phyloP scores from a whole-genome alignment of 1,140 invertebrate species.

The Uloborus diversus region DNA sequence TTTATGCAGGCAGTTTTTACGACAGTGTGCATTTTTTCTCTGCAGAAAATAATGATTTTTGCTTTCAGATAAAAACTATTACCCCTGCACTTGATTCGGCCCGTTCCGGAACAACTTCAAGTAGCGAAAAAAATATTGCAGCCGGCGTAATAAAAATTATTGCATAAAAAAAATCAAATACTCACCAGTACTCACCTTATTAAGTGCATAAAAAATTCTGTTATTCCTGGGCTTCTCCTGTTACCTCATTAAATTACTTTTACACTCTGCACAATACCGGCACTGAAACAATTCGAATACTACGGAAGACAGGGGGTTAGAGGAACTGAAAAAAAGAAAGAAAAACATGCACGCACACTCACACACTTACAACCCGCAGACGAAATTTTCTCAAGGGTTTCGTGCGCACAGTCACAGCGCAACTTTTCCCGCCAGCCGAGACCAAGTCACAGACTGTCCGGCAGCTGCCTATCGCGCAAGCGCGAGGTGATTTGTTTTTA shows the following conservation, averaged over 20 bases:
- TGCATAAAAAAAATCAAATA: slow-evolving; percentile 34
- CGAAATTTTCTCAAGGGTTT: slow-evolving; percentile 28
- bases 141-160: too few relatives aligned
- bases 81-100: too few relatives aligned
- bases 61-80: too few relatives aligned
- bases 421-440: slow-evolving; percentile 52
- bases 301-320: slow-evolving; percentile 11
- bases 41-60: too few relatives aligned
- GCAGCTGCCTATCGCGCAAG: slow-evolving; percentile 18
- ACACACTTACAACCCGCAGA: slow-evolving; percentile 19
- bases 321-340: background rate
- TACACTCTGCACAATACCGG: background rate
- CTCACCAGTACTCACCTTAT: slow-evolving; percentile 49
- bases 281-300: slow-evolving; percentile 12
- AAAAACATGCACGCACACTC: slow-evolving; percentile 39
- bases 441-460: slow-evolving; percentile 50
- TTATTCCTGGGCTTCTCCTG: background rate
- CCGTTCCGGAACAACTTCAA: background rate
- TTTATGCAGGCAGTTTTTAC: too few relatives aligned
- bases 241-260: background rate
- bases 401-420: slow-evolving; percentile 46
- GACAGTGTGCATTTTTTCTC: too few relatives aligned
- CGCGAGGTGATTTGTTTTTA: slow-evolving; percentile 47
- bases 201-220: slow-evolving; percentile 21
- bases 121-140: background rate